Evolutionary conservation across 1,140 invertebrate genomes (phyloP), one percentile per base, ranked within the genome.

Genomic region (Colletes latitarsis): DNA sequence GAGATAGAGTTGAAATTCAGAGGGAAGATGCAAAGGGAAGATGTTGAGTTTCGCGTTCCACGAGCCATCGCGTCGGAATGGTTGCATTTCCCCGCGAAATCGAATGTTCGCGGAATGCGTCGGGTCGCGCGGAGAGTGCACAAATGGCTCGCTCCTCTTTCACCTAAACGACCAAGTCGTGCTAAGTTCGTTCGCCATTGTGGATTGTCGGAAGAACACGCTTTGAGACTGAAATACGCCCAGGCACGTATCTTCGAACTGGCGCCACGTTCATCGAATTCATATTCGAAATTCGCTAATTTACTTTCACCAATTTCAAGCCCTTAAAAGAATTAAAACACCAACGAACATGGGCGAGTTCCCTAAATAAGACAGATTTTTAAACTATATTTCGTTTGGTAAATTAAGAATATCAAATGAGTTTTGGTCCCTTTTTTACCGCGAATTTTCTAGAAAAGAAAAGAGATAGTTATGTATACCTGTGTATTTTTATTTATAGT

Each of bases 201-300:
- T 68, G 39, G 21, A 21, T 68, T 77, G 58, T 71, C 80, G 68
- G 66, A n/a, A 21, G 58, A 53, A 57, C 73, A 63, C 49, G 58
- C 55, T 58, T 70, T 19, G 52, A 49, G 55, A 82, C 69, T 70
- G 69, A 82, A 82, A 68, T 82, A 82, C 68, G 69, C 67, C 49
- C 69, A 69, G 53, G 43, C 53, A 62, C 69, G 68, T 39, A 49
- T n/a, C 21, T n/a, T 43, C 8, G 41, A 41, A 19, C 63, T 2
- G 41, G 41, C 39, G 15, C 15, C 39, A 41, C 15, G 15, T 41
- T n/a, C 9, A n/a, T 1, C 6, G 39, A 17, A n/a, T 43, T 41
- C 46, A 46, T 66, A 66, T 53, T 53, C 63, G 15, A 52, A 69
- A 69, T 55, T 53, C 49, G 43, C 63, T 66, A 66, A 46, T 66